Conservation (phyloP, 2,888 invertebrate species). For the Spisula subtruncata region DNA sequence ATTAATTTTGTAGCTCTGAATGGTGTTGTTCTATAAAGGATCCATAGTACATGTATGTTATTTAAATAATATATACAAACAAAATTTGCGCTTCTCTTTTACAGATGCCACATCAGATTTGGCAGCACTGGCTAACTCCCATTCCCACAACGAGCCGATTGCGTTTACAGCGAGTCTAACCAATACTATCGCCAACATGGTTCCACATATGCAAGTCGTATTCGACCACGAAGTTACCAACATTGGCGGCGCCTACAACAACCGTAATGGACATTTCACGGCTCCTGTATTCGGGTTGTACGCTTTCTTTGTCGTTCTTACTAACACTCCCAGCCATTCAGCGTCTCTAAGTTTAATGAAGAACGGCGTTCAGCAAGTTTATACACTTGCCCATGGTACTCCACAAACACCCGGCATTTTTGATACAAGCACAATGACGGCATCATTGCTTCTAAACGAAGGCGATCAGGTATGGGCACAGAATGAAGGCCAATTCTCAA, state of each 20-base stretch:
- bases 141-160: constrained; percentile 40
- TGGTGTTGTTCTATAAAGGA: too few relatives aligned
- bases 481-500: constrained; percentile 58
- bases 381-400: constrained; percentile 55
- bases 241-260: constrained; percentile 52
- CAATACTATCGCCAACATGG: constrained; percentile 48
- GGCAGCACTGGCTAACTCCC: constrained; percentile 44
- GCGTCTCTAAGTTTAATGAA: constrained; percentile 51
- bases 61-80: too few relatives aligned
- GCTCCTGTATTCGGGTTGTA: constrained; percentile 61
- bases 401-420: constrained; percentile 36
- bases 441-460: constrained; percentile 35
- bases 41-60: too few relatives aligned
- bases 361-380: constrained; percentile 43
- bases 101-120: constrained; percentile 55
- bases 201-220: constrained; percentile 51
- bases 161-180: constrained; percentile 62
- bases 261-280: constrained; percentile 45
- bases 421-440: constrained; percentile 56
- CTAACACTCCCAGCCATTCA: constrained; percentile 56
- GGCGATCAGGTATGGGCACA: constrained; percentile 67
- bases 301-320: constrained; percentile 56
- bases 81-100: not conserved
- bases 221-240: constrained; percentile 61
- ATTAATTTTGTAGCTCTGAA: too few relatives aligned